Conservation (phyloP, 2,888 invertebrate species). For the Ochlodes sylvanus region DNA sequence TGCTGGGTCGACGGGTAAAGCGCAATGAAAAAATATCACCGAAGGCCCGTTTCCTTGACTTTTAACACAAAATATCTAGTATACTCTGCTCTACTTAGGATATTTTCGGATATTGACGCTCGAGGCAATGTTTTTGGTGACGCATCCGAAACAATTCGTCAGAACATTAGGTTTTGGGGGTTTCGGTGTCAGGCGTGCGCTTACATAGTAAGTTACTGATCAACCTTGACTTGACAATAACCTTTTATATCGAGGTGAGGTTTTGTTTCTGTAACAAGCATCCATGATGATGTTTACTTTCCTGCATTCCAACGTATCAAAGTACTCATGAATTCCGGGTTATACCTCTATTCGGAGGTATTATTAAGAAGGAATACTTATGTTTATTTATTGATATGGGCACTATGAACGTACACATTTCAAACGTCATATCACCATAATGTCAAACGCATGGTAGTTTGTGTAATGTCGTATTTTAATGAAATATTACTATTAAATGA, state of each 20-base stretch:
- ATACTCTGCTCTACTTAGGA: slow-evolving; percentile 9
- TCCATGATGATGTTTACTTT: slow-evolving; percentile 26
- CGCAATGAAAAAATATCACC: too few relatives aligned
- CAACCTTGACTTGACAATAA: slow-evolving; percentile 60
- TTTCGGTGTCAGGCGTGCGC: slow-evolving; percentile 57
- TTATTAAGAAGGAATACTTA: too few relatives aligned
- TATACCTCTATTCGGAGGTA: not conserved
- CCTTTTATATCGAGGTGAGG: slow-evolving; percentile 55
- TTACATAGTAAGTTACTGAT: slow-evolving; percentile 58
- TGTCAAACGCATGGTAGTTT: too few relatives aligned
- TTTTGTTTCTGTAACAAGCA: slow-evolving; percentile 53
- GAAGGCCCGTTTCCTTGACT: too few relatives aligned
- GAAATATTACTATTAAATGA: too few relatives aligned
- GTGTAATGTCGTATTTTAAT: too few relatives aligned
- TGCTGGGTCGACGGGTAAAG: too few relatives aligned
- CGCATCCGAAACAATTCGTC: slow-evolving; percentile 51
- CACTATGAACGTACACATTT: too few relatives aligned
- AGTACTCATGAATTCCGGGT: not conserved
- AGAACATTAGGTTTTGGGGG: slow-evolving; percentile 59
- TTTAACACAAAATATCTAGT: not conserved
- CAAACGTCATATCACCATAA: too few relatives aligned
- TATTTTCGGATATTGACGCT: slow-evolving; percentile 36
- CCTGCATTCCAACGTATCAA: slow-evolving; percentile 12
- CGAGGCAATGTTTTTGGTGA: slow-evolving; percentile 43
- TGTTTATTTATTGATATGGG: too few relatives aligned